phyloP scores from a whole-genome alignment of 2,113 vertebrate species.

The Prolemur simus region DNA sequence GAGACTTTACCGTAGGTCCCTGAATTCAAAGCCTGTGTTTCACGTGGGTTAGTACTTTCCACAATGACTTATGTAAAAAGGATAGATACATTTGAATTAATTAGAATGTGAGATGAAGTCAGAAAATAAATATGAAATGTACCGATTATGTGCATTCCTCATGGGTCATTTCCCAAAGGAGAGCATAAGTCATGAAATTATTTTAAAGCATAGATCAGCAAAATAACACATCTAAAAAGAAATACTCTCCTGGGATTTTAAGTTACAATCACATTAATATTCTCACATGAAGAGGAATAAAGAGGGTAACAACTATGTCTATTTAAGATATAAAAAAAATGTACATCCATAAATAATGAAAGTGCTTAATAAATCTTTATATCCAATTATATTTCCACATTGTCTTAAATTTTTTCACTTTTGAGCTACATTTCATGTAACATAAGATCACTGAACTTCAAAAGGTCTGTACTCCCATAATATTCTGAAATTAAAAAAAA shows the following conservation, averaged over 20 bases:
- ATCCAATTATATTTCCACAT: slow-evolving; percentile 40
- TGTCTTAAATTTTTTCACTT: slow-evolving; percentile 17
- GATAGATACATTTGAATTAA: background rate
- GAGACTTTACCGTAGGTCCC: background rate
- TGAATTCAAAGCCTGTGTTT: background rate
- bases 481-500: background rate
- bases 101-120: slow-evolving; percentile 19
- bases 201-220: slow-evolving; percentile 45
- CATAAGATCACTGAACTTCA: background rate
- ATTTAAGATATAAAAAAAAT: slow-evolving; percentile 40
- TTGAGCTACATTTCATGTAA: slow-evolving; percentile 25
- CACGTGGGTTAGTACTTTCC: background rate
- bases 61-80: background rate
- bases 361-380: slow-evolving; percentile 61
- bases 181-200: background rate
- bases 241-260: slow-evolving; percentile 33
- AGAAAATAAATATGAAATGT: slow-evolving; percentile 43
- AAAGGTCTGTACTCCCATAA: background rate
- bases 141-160: background rate
- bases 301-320: background rate
- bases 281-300: background rate
- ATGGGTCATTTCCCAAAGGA: background rate
- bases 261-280: slow-evolving; percentile 12
- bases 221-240: slow-evolving; percentile 24
- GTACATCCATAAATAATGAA: slow-evolving; percentile 60